Conservation (phyloP, 53 echinoderm and acorn worm species). For the Mesocentrotus franciscanus region DNA sequence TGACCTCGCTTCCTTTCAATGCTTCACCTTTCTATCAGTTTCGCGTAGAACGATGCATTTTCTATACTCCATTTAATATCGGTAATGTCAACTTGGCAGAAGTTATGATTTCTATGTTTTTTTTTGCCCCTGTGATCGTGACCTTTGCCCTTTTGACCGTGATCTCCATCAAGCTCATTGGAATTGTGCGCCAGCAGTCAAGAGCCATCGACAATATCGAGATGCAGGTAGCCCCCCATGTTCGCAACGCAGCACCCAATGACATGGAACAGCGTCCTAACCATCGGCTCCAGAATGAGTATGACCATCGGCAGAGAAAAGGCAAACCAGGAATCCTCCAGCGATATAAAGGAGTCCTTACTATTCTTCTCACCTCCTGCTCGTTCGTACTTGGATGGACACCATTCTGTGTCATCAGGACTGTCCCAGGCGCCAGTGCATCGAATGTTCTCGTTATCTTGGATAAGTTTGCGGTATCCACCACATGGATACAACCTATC, state of each 20-base stretch:
- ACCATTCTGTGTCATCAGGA: not conserved
- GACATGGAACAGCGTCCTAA: not conserved
- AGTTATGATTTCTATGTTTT: not conserved
- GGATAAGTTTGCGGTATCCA: slow-evolving; percentile 14
- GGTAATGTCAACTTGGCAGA: not conserved
- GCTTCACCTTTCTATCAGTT: not conserved
- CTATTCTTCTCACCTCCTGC: not conserved
- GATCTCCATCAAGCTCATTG: not conserved
- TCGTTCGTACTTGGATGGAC: not conserved
- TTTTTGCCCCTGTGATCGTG: not conserved
- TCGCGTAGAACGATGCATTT: not conserved
- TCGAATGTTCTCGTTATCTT: not conserved
- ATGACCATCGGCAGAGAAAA: not conserved
- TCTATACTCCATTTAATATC: not conserved
- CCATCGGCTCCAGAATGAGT: not conserved
- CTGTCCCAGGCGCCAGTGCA: not conserved
- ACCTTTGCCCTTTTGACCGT: not conserved
- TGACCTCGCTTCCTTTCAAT: not conserved
- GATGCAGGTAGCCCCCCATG: not conserved
- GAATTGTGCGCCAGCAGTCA: not conserved
- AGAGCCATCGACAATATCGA: not conserved
- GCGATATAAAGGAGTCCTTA: not conserved
- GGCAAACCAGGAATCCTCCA: not conserved
- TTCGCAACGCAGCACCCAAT: not conserved
- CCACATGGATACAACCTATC: not conserved